Conservation (phyloP, 2,888 invertebrate genomes). For the Hemithea aestivaria region DNA sequence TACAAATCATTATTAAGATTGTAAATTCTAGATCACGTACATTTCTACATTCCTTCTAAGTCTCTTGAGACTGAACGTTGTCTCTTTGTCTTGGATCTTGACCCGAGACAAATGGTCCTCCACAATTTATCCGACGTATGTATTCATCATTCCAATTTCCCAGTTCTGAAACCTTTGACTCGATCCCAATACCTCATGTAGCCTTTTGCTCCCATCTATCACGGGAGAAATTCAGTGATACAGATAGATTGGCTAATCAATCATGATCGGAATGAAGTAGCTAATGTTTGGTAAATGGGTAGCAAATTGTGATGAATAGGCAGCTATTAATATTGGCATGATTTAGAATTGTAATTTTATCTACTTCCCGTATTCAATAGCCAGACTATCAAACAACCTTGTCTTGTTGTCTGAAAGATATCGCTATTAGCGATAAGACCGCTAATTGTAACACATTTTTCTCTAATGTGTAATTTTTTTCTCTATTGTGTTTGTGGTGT, state of each 20-base stretch:
- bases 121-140: slow-evolving; percentile 10
- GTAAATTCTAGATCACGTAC: too few relatives aligned
- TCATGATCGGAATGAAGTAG: slow-evolving; percentile 8
- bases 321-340: neutral
- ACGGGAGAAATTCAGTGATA: slow-evolving; percentile 5
- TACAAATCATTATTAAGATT: too few relatives aligned
- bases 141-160: slow-evolving; percentile 12
- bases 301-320: slow-evolving; percentile 5
- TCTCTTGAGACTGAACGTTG: too few relatives aligned
- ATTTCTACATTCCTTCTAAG: too few relatives aligned
- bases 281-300: slow-evolving; percentile 7
- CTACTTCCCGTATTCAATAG: neutral
- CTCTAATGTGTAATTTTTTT: too few relatives aligned
- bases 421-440: too few relatives aligned
- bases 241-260: slow-evolving; percentile 5
- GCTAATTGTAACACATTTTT: too few relatives aligned
- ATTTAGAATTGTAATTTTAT: neutral
- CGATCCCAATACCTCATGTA: slow-evolving; percentile 16
- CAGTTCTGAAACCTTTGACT: slow-evolving; percentile 16
- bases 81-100: too few relatives aligned
- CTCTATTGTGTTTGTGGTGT: too few relatives aligned
- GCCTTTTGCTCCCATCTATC: slow-evolving; percentile 15
- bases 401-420: too few relatives aligned
- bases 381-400: neutral
- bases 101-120: slow-evolving; percentile 7